Percentiles rank a stretch among this genome's conserved stretches.
These are phyloP conservation scores for Sebastes oblongus DNA, from an alignment of 2,797 vertebrate species.

Conservation along the genomic window DNA sequence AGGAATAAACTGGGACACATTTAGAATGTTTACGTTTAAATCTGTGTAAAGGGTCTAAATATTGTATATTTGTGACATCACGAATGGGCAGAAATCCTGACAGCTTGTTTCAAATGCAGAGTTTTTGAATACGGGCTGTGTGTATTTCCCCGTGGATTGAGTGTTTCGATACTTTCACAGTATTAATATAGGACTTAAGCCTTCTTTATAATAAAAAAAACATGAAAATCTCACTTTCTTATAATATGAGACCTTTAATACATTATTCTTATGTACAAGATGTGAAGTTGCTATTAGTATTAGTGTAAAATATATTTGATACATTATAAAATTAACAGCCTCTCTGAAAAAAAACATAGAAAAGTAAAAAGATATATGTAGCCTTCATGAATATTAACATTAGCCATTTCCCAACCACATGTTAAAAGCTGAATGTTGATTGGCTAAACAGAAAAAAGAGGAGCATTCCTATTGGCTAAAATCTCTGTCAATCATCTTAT, in stretches of 20 bases:
- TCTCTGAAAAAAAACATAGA: not conserved
- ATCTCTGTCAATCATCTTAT: not conserved
- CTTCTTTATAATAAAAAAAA: no score
- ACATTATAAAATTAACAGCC: not conserved
- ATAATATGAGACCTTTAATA: no score
- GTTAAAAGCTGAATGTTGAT: constrained; percentile 22
- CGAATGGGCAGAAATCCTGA: no score
- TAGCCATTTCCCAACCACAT: not conserved
- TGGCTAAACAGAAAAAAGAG: constrained; percentile 24
- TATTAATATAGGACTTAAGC: not conserved
- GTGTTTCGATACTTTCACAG: no score
- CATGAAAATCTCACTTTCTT: no score
- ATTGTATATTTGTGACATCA: no score
- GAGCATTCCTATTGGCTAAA: constrained; percentile 54
- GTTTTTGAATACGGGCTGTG: no score
- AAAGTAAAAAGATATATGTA: not conserved
- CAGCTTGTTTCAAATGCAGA: no score
- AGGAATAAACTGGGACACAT: no score
- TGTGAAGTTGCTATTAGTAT: not conserved
- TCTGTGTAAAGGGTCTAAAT: no score
- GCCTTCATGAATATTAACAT: constrained; percentile 16
- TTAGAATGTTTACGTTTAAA: no score
- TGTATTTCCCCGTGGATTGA: no score
- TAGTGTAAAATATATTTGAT: not conserved
- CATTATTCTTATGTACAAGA: not conserved